phyloP scores from a whole-genome alignment of 1,140 invertebrate genomes.

The Hyles euphorbiae region DNA sequence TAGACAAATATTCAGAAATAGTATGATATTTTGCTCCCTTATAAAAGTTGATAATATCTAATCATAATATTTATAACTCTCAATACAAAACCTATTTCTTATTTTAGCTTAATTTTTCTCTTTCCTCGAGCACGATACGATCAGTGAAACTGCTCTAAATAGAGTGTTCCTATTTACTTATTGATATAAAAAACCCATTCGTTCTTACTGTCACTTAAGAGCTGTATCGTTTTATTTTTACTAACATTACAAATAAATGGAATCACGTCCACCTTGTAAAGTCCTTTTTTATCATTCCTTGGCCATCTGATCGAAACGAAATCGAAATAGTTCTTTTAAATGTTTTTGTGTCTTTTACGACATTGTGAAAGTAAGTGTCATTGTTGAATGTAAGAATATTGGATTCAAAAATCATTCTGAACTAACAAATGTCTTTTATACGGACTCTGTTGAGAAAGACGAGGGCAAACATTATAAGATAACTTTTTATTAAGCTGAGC shows the following conservation, averaged over 20 bases:
- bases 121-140: background rate
- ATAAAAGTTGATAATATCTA: too few species aligned
- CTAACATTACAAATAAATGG: slow-evolving; percentile 33
- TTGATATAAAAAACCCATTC: slow-evolving; percentile 22
- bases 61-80: too few species aligned
- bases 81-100: too few species aligned
- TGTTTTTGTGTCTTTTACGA: slow-evolving; percentile 29
- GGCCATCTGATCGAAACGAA: slow-evolving; percentile 34
- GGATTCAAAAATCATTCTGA: background rate
- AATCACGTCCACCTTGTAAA: slow-evolving; percentile 26
- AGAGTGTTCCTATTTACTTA: slow-evolving; percentile 16
- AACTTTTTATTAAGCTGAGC: slow-evolving; percentile 63
- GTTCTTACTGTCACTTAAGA: slow-evolving; percentile 18
- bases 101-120: too few species aligned
- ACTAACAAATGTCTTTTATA: too few species aligned
- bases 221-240: slow-evolving; percentile 22
- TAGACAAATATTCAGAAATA: too few species aligned
- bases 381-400: slow-evolving; percentile 16
- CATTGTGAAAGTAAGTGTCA: slow-evolving; percentile 33
- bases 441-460: slow-evolving; percentile 10
- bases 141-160: slow-evolving; percentile 16
- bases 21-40: too few species aligned
- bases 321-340: slow-evolving; percentile 28
- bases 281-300: slow-evolving; percentile 37
- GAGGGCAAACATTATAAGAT: slow-evolving; percentile 39